These are phyloP conservation scores for Mercenaria mercenaria DNA, from an alignment of 1,140 invertebrate species.

Conservation along the genomic window DNA sequence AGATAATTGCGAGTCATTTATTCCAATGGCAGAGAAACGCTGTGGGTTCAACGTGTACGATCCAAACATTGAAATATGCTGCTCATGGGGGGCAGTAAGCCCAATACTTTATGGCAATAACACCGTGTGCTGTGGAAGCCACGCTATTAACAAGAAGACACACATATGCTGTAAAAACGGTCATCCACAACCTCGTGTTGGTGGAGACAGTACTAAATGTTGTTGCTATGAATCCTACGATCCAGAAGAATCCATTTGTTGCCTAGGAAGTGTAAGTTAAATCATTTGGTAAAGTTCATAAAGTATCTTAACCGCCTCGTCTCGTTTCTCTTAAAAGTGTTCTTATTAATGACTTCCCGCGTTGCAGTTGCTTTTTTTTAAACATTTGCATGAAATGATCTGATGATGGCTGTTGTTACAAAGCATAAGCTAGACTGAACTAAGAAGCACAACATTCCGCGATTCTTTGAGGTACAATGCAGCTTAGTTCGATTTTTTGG, in stretches of 20 bases:
- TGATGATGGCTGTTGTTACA: too few species aligned
- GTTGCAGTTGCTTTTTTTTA: too few species aligned
- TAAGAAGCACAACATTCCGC: too few species aligned
- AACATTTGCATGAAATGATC: too few species aligned
- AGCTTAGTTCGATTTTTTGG: too few species aligned
- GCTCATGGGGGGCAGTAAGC: slow-evolving; percentile 19
- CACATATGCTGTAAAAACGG: slow-evolving; percentile 42
- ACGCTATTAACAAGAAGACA: neutral
- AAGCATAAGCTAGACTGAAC: too few species aligned
- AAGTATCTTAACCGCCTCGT: too few species aligned
- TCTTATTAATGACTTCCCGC: too few species aligned
- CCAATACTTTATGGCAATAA: neutral
- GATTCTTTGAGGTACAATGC: too few species aligned
- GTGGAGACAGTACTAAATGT: slow-evolving; percentile 21
- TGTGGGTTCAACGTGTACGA: slow-evolving; percentile 34
- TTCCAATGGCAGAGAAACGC: neutral
- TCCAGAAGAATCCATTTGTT: neutral
- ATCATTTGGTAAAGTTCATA: neutral
- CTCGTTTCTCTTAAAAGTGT: too few species aligned
- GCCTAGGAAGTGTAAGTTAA: neutral
- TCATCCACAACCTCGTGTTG: neutral
- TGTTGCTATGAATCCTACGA: slow-evolving; percentile 37
- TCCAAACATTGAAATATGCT: slow-evolving; percentile 32
- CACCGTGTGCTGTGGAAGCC: slow-evolving; percentile 14
- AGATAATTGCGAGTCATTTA: too few species aligned